These are phyloP conservation scores for Drosophila miranda DNA, from an alignment of 1,140 invertebrate genomes.

Conservation along the genomic window DNA sequence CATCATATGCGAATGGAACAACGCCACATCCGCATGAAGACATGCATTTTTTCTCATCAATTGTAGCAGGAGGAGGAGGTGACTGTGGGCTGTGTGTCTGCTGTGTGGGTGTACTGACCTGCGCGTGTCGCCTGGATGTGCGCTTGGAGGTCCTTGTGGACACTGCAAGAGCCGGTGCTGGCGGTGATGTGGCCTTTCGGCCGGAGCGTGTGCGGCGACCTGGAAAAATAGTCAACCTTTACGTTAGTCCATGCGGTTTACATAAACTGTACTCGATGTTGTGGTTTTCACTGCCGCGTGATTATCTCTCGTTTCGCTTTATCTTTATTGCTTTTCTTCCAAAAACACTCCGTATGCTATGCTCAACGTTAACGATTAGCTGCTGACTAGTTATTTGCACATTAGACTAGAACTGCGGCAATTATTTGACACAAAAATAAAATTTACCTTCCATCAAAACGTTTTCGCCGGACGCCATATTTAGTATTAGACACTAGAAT, in stretches of 20 bases:
- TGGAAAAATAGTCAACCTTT: constrained; percentile 28
- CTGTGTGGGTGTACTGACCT: constrained; percentile 61
- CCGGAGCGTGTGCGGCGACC: constrained; percentile 77
- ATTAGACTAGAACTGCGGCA: background rate
- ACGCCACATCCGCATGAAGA: constrained; percentile 72
- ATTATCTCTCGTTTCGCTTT: constrained; percentile 31
- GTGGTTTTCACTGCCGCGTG: constrained; percentile 48
- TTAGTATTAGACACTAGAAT: constrained; percentile 33
- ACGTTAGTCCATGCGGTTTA: constrained; percentile 21
- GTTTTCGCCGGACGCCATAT: constrained; percentile 79
- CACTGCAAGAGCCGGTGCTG: constrained; percentile 18
- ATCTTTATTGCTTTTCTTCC: constrained; percentile 2
- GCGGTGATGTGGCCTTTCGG: constrained; percentile 46
- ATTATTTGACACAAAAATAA: constrained; percentile 18
- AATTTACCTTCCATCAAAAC: constrained; percentile 69
- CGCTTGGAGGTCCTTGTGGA: constrained; percentile 59
- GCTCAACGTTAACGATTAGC: background rate
- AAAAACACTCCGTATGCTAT: background rate
- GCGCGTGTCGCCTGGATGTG: constrained; percentile 57
- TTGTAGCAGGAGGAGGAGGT: background rate
- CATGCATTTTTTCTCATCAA: constrained; percentile 72
- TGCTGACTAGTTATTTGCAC: constrained; percentile 15
- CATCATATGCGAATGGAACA: constrained; percentile 79
- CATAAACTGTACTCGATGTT: constrained; percentile 24
- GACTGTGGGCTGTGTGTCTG: constrained; percentile 1